Evolutionary conservation across 2,113 vertebrate genomes (phyloP).

Genomic region (Anguilla rostrata): DNA sequence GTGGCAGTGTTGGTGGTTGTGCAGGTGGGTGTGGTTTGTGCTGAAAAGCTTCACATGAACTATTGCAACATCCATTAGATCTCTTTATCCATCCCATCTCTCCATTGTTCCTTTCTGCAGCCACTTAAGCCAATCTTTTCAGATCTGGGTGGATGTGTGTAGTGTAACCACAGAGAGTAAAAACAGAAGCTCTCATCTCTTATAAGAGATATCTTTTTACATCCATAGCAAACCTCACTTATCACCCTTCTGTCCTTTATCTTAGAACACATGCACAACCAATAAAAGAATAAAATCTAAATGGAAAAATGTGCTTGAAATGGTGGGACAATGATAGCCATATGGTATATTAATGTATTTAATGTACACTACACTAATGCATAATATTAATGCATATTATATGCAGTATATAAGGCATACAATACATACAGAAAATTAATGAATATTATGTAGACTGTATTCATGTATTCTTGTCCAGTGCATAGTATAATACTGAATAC

Average conservation of each 20-base stretch:
- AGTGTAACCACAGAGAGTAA: not conserved
- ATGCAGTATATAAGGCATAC: too few species aligned
- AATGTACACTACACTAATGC: not conserved
- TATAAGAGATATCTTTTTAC: not conserved
- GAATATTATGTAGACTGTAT: too few species aligned
- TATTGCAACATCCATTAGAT: not conserved
- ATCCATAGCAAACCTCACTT: not conserved
- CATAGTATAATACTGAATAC: too few species aligned
- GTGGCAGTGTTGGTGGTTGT: slow-evolving; percentile 7
- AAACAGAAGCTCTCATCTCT: not conserved
- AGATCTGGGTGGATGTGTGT: too few species aligned
- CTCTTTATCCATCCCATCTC: not conserved
- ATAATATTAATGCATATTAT: too few species aligned
- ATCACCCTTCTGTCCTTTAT: not conserved
- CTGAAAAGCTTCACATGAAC: not conserved
- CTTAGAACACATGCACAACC: not conserved
- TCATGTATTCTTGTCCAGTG: too few species aligned
- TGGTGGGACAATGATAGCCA: not conserved
- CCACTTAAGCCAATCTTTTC: too few species aligned
- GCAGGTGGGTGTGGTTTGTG: not conserved
- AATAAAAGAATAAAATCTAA: not conserved
- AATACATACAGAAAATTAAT: too few species aligned
- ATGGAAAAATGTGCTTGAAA: not conserved
- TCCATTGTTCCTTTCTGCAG: too few species aligned
- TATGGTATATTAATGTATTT: not conserved